phyloP scores from a whole-genome alignment of 2,113 vertebrate species.

The Pseudorectes ferrugineus region DNA sequence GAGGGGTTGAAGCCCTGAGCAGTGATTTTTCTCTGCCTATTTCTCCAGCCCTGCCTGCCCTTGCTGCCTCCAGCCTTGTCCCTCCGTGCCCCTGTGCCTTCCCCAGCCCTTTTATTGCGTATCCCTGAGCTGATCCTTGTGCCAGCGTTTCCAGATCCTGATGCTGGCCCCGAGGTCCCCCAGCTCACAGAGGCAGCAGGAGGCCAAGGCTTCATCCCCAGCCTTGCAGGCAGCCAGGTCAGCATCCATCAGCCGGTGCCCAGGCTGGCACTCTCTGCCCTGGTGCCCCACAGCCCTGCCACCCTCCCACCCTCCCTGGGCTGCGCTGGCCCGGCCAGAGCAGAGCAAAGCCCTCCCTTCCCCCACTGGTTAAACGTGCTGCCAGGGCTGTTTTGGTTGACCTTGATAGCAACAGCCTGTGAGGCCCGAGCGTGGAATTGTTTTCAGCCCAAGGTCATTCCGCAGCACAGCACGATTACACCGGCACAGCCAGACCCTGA shows the following conservation, averaged over 20 bases:
- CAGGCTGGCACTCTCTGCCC: background rate
- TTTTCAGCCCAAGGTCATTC: conserved; percentile 1
- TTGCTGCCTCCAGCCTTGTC: background rate
- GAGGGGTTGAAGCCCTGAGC: background rate
- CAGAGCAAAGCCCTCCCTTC: conserved; percentile 10
- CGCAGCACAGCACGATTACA: background rate
- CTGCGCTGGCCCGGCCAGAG: rapidly evolving
- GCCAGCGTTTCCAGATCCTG: background rate
- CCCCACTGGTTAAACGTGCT: background rate
- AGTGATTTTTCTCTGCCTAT: background rate
- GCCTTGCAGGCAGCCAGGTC: background rate
- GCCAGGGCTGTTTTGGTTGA: background rate
- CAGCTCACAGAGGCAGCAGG: background rate
- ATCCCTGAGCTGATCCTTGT: background rate
- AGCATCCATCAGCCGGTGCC: background rate
- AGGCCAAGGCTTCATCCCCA: background rate
- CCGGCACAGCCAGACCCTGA: background rate
- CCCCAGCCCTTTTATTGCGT: background rate
- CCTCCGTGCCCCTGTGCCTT: rapidly evolving
- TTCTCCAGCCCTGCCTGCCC: background rate
- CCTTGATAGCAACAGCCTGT: background rate
- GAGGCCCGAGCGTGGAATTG: background rate
- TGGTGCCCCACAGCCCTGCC: background rate
- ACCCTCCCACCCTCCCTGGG: background rate
- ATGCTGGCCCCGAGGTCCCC: background rate